Base-by-base conservation (phyloP, 2,888 invertebrate species). In the Platycheirus rosarum region DNA sequence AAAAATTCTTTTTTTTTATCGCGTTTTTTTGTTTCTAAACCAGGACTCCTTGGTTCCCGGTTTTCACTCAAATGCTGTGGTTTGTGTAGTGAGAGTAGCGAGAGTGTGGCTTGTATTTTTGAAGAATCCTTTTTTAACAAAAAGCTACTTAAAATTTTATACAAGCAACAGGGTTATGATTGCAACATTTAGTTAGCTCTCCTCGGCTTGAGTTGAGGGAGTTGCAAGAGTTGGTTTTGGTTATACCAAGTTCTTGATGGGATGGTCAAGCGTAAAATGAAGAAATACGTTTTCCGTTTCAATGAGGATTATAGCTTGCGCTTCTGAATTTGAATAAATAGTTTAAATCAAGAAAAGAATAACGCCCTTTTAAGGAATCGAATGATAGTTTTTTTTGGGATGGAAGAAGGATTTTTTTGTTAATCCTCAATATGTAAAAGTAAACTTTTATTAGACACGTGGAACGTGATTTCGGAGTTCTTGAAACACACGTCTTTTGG, bases 81-180 rank as follows among this genome's bases (percentile, higher is more conserved):
- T 42, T 16, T 55, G 40, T 57, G 13, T 40, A 20, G 0, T 7
- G 18, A 2, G 13, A 32, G 26, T 49, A 44, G 44, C 44, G 14
- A 51, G 18, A 37, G 9, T n/a, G 32, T 23, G 57, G 40, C 49
- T 69, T 79, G 69, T 51, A 63, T 53, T 66, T 73, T 44, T 63
- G 51, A 23, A 77, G 68, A 68, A 71, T 53, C 60, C n/a, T 44
- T 49, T 48, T 80, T 70, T 60, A 53, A 53, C 48, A 66, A 77
- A 69, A 77, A 63, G 82, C 68, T 82, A 82, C 71, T 77, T 82
- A 77, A 55, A 57, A 82, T 82, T 82, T 82, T 77, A 68, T 37
- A 71, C 82, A 55, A 71, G 77, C 82, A 82, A 82, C 77, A 82
- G 82, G 82, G 82, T 77, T 82, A 77, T 71, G 76, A 80, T 71